Conservation (phyloP, 2,888 invertebrate species). For the Hipparchia sbordonii region DNA sequence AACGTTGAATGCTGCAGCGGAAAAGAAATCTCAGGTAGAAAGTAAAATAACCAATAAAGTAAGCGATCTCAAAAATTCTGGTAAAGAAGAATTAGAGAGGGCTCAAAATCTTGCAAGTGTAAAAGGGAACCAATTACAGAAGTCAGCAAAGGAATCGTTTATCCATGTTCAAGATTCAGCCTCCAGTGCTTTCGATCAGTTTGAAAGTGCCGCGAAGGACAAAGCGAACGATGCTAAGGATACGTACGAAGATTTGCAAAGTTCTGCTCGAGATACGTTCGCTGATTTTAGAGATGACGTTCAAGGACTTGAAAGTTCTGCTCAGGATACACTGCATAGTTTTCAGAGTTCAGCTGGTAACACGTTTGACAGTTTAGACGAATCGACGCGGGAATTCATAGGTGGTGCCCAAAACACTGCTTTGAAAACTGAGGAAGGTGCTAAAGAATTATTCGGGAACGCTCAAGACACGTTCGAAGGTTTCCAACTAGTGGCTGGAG, state of each 20-base stretch:
- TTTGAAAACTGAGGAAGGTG: slow-evolving; percentile 54
- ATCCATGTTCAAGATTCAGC: slow-evolving; percentile 70
- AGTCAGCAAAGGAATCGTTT: slow-evolving; percentile 66
- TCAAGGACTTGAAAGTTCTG: slow-evolving; percentile 68
- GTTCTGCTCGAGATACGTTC: slow-evolving; percentile 72
- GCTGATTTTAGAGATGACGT: slow-evolving; percentile 71
- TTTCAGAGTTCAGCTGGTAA: slow-evolving; percentile 79
- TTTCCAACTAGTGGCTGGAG: slow-evolving; percentile 74
- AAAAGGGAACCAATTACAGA: slow-evolving; percentile 55
- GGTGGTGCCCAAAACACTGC: slow-evolving; percentile 55
- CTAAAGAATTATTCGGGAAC: slow-evolving; percentile 68
- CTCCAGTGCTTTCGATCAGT: slow-evolving; percentile 74
- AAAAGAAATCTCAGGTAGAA: slow-evolving; percentile 62
- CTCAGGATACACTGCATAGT: slow-evolving; percentile 74
- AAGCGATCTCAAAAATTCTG: slow-evolving; percentile 48
- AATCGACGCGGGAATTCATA: slow-evolving; percentile 64
- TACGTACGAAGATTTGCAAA: slow-evolving; percentile 72
- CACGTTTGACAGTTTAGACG: slow-evolving; percentile 75
- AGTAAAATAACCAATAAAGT: slow-evolving; percentile 54
- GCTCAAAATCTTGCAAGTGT: slow-evolving; percentile 55
- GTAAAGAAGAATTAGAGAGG: slow-evolving; percentile 56
- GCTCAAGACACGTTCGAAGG: slow-evolving; percentile 69
- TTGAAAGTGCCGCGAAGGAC: slow-evolving; percentile 78
- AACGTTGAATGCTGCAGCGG: slow-evolving; percentile 62
- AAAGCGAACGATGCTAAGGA: slow-evolving; percentile 66